Percentiles rank a stretch among this genome's conserved stretches.
Evolutionary conservation across 2,113 vertebrate species (phyloP).

Genomic region (Istiophorus platypterus): DNA sequence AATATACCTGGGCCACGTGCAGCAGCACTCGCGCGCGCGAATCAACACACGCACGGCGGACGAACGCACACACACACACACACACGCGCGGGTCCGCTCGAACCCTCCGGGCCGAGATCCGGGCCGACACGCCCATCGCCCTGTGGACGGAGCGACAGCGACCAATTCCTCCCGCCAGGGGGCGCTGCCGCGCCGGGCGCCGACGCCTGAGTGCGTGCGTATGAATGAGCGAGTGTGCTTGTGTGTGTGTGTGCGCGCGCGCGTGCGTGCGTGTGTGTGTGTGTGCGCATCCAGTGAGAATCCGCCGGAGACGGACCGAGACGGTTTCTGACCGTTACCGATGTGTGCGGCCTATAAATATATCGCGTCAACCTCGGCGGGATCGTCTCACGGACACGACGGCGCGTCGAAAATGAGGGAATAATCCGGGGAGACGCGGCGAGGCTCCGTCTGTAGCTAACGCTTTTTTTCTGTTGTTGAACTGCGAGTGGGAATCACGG

Average conservation of each 20-base stretch:
- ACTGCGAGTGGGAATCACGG: constrained; percentile 77
- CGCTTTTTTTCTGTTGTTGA: constrained; percentile 79
- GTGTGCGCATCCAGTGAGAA: constrained; percentile 72
- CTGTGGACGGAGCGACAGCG: constrained; percentile 69
- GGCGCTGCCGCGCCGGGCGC: constrained; percentile 55
- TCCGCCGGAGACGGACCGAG: constrained; percentile 69
- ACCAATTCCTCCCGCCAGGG: constrained; percentile 73
- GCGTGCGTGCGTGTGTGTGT: constrained; percentile 9
- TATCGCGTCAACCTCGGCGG: constrained; percentile 25
- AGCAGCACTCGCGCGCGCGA: too few relatives aligned
- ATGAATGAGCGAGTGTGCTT: constrained; percentile 30
- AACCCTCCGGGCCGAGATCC: constrained; percentile 28
- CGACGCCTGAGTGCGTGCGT: constrained; percentile 30
- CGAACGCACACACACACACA: too few relatives aligned
- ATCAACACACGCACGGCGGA: too few relatives aligned
- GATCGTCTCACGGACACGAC: constrained; percentile 68
- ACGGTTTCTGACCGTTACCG: constrained; percentile 68
- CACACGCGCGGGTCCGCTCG: not conserved
- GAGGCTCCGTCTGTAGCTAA: constrained; percentile 73
- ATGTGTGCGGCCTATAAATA: constrained; percentile 72
- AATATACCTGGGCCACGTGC: not conserved
- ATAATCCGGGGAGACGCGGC: constrained; percentile 72
- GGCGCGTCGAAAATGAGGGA: constrained; percentile 71
- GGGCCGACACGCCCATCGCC: constrained; percentile 74
- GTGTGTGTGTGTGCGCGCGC: constrained; percentile 33